A percentile compares a stretch with the other conserved stretches of the same genome.
Evolutionary conservation across 2,113 vertebrate species (phyloP).

Genomic region (Protobothrops mucrosquamatus): DNA sequence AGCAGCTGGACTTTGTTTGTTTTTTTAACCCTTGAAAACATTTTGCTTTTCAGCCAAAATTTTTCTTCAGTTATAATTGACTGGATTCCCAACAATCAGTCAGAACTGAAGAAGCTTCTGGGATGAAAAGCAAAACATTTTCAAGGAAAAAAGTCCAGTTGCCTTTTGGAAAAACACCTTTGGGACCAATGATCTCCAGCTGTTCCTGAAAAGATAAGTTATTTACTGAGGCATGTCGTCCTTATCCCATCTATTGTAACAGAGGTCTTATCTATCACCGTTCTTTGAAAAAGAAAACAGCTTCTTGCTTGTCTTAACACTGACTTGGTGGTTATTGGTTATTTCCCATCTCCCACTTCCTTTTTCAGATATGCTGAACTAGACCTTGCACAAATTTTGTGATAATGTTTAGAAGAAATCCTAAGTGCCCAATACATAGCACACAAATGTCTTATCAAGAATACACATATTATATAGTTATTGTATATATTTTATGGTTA

Average conservation of each 20-base stretch:
- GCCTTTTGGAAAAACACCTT: too few species aligned
- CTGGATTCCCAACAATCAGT: too few species aligned
- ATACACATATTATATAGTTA: not conserved
- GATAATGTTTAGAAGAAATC: conserved; percentile 57
- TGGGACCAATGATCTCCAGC: too few species aligned
- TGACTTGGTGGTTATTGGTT: conserved; percentile 40
- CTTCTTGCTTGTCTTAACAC: conserved; percentile 48
- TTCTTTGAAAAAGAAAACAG: conserved; percentile 59
- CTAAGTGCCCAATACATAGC: conserved; percentile 53
- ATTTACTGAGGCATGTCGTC: conserved; percentile 56
- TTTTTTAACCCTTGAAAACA: too few species aligned
- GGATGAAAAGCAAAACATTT: too few species aligned
- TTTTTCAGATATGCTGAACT: conserved; percentile 41
- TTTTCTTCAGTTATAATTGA: too few species aligned
- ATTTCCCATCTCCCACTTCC: not conserved
- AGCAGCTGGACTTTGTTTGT: too few species aligned
- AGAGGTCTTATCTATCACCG: conserved; percentile 49
- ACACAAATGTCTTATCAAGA: conserved; percentile 43
- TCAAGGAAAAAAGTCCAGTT: too few species aligned
- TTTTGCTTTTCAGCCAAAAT: too few species aligned
- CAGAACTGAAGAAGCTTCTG: too few species aligned
- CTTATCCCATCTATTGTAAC: conserved; percentile 54
- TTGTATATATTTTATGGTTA: too few species aligned
- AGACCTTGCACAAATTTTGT: conserved; percentile 52
- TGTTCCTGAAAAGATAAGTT: conserved; percentile 29